These are phyloP conservation scores for Pipistrellus nathusii DNA, from an alignment of 2,797 vertebrate genomes.

Conservation along the genomic window DNA sequence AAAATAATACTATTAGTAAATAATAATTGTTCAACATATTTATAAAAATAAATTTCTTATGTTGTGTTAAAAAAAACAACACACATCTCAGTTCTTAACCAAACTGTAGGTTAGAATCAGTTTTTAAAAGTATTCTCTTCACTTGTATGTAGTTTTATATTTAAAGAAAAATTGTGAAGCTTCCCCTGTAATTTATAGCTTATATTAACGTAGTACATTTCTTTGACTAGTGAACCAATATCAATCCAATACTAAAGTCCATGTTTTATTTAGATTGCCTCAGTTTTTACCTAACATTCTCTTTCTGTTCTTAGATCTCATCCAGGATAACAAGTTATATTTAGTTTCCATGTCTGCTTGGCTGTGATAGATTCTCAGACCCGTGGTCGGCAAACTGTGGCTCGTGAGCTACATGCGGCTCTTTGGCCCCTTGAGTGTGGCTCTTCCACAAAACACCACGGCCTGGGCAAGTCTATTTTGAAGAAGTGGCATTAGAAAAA, in stretches of 20 bases:
- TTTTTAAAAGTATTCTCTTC: slow-evolving; percentile 11
- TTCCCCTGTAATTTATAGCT: not conserved
- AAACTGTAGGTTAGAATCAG: not conserved
- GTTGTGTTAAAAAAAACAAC: not conserved
- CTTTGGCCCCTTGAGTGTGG: no score
- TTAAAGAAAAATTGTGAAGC: not conserved
- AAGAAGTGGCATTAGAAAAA: no score
- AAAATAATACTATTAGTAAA: slow-evolving; percentile 9
- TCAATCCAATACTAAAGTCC: not conserved
- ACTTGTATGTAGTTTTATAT: not conserved
- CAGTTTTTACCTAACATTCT: not conserved
- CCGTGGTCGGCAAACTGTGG: no score
- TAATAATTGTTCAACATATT: not conserved
- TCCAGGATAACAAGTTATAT: not conserved
- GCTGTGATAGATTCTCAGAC: not conserved
- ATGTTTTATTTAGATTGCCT: not conserved
- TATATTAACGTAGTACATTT: not conserved
- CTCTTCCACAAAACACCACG: no score
- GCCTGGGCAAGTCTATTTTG: no score
- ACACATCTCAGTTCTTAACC: not conserved
- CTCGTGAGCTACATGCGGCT: no score
- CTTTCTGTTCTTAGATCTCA: not conserved
- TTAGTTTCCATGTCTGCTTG: not conserved
- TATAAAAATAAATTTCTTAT: not conserved
- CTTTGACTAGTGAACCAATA: not conserved